Percentiles rank a stretch among this genome's conserved stretches.
Conservation (phyloP, 1,140 invertebrate genomes). For the Rhagoletis pomonella region DNA sequence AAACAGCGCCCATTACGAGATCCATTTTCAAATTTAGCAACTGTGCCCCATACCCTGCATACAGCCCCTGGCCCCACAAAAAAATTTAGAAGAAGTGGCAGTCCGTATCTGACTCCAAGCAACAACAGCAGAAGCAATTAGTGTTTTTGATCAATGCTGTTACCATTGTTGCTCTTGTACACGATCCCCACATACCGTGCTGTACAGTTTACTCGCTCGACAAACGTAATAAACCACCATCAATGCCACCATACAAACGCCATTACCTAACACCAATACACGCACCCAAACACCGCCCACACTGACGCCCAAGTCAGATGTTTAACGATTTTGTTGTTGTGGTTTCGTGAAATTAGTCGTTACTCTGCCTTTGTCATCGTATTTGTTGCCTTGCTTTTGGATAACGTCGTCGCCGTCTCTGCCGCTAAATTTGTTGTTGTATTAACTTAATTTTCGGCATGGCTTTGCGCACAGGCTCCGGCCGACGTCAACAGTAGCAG, state of each 20-base stretch:
- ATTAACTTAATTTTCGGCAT: constrained; percentile 9
- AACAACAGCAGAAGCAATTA: not conserved
- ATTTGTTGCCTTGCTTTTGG: constrained; percentile 8
- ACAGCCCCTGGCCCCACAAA: not conserved
- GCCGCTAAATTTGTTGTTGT: not conserved
- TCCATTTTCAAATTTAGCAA: constrained; percentile 33
- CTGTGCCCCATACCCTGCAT: not conserved
- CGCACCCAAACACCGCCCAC: not conserved
- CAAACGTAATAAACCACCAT: not conserved
- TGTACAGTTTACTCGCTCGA: not conserved
- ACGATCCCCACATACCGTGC: not conserved
- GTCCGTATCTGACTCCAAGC: not conserved
- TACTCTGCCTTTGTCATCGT: constrained; percentile 29
- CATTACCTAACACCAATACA: not conserved
- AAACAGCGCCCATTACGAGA: not conserved
- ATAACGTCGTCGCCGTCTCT: not conserved
- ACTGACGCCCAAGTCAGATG: constrained; percentile 29
- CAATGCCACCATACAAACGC: not conserved
- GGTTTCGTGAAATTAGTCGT: constrained; percentile 10
- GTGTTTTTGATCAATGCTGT: not conserved
- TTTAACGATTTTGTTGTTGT: not conserved
- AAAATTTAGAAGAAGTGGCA: not conserved
- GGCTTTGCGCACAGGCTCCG: not conserved
- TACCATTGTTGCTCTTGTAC: constrained; percentile 1
- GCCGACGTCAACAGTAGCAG: not conserved